Evolutionary conservation across 1,140 invertebrate genomes (phyloP).

Genomic region (Polypedilum pembai): DNA sequence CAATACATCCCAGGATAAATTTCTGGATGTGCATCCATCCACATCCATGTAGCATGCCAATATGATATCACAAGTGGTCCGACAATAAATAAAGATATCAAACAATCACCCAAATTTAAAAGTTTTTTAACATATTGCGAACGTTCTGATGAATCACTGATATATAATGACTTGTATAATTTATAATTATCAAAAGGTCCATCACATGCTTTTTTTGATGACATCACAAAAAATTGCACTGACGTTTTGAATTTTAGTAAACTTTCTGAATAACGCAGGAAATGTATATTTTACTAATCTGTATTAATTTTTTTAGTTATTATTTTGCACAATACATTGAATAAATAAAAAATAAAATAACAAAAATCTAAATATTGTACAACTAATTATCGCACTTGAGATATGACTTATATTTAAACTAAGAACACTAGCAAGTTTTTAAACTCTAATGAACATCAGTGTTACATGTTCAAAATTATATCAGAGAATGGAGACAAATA

Average conservation of each 20-base stretch:
- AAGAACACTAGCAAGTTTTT: too few species aligned
- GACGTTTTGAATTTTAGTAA: background rate
- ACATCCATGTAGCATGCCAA: constrained; percentile 58
- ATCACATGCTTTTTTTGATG: background rate
- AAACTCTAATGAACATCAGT: too few species aligned
- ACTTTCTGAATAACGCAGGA: background rate
- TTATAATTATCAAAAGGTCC: background rate
- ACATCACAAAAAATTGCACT: background rate
- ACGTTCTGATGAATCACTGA: background rate
- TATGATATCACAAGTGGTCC: constrained; percentile 54
- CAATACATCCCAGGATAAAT: constrained; percentile 46
- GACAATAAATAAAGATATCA: constrained; percentile 43
- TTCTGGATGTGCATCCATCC: constrained; percentile 51
- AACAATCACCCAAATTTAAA: constrained; percentile 4
- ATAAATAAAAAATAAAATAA: too few species aligned
- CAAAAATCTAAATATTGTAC: too few species aligned
- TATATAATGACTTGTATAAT: background rate
- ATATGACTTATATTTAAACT: too few species aligned
- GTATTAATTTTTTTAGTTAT: too few species aligned
- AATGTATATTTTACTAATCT: too few species aligned
- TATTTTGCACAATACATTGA: too few species aligned
- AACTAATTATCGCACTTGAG: too few species aligned
- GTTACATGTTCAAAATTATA: too few species aligned
- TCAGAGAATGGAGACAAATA: too few species aligned
- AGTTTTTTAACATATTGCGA: constrained; percentile 9